A percentile compares a stretch with the other conserved stretches of the same genome.
Conservation (phyloP, 2,113 vertebrate species). For the Poeciliopsis retropinna region DNA sequence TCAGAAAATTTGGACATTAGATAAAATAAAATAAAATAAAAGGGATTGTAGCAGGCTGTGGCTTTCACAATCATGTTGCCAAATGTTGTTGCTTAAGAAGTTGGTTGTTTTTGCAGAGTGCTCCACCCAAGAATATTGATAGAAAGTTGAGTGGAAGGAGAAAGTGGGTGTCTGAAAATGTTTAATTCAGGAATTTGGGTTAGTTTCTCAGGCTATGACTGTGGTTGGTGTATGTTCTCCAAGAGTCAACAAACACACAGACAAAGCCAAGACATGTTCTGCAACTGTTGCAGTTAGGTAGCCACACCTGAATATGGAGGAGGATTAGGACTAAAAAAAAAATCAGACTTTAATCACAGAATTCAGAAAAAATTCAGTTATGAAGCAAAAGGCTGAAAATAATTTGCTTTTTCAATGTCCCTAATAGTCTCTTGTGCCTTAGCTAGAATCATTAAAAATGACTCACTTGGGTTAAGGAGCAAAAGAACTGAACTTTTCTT, state of each 20-base stretch:
- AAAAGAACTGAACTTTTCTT: not conserved
- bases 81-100: not conserved
- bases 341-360: no score
- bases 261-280: not conserved
- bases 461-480: not conserved
- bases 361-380: no score
- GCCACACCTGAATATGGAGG: not conserved
- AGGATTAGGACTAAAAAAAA: not conserved
- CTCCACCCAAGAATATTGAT: not conserved
- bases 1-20: no score
- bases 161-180: not conserved
- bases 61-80: not conserved
- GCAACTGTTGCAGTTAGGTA: not conserved
- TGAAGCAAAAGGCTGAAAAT: no score
- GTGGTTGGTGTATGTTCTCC: not conserved
- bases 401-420: no score
- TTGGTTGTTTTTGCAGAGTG: not conserved
- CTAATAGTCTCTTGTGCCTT: not conserved
- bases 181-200: not conserved
- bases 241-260: not conserved
- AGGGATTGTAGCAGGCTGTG: not conserved
- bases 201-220: not conserved
- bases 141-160: not conserved
- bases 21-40: not conserved
- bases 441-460: not conserved